Base-by-base conservation (phyloP, 2,797 vertebrate species). In the Sebastes nivosus region DNA sequence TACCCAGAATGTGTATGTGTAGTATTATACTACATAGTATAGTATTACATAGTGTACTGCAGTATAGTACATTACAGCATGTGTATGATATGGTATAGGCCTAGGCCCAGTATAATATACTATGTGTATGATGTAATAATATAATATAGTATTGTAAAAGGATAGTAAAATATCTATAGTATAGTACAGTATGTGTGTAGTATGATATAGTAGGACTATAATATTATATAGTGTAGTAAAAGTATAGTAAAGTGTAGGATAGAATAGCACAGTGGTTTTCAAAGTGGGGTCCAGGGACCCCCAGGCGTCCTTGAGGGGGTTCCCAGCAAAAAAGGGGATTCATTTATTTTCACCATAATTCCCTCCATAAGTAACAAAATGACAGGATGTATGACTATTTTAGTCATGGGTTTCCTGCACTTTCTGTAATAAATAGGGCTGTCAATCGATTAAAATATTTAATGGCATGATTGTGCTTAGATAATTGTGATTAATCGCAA, bases 381-480 rank as follows among this genome's bases (percentile, higher is more conserved):
- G 42, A 46, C 42, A 46, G 42, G 42, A 18, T 46, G 42, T 46
- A 46, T 18, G 42, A 8, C 42, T 46, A 46, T 18, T 46, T 46
- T 46, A 0, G 42, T 46, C 42, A 46, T 18, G 0, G 16, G 42
- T 46, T 46, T 46, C 42, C 42, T 46, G 0, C 42, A 46, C 42
- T 7, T 46, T 46, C 42, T 46, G 42, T 46, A 46, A 46, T 46
- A 46, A 46, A 46, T 46, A 46, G 42, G 16, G 42, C 0, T 46
- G 42, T 46, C 42, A 46, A 46, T 46, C 13, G 16, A 46, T 46
- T 46, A 18, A 46, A 46, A 46, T 18, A 46, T 46, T 18, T 18
- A 46, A 46, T 46, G 0, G 6, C 16, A 46, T 46, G 0, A 46
- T 18, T 46, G 42, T 46, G 0, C 42, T 46, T 0, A 18, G 42